Percentiles rank a stretch among this genome's conserved stretches.
Evolutionary conservation across 1,140 invertebrate species (phyloP).

Genomic region (Micrasema minimum): DNA sequence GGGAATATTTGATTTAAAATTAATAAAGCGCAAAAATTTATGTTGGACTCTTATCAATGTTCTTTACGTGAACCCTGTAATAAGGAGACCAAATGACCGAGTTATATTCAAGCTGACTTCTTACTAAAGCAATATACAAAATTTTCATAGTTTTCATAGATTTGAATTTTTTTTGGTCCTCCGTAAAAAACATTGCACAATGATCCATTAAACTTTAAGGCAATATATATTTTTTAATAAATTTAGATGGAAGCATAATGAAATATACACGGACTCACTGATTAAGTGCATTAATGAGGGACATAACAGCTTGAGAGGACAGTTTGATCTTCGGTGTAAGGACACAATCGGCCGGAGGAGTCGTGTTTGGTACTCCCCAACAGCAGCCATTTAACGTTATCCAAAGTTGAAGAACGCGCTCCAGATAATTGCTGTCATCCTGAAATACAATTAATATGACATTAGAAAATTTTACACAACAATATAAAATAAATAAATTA

Average conservation of each 20-base stretch:
- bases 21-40: too few species aligned
- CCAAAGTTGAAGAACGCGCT: slow-evolving; percentile 86
- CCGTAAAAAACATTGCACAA: too few species aligned
- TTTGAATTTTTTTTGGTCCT: too few species aligned
- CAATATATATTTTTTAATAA: slow-evolving; percentile 31
- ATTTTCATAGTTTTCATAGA: too few species aligned
- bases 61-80: too few species aligned
- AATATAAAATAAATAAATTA: neutral
- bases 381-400: slow-evolving; percentile 77
- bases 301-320: slow-evolving; percentile 75
- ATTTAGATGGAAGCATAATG: slow-evolving; percentile 17
- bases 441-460: too few species aligned
- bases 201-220: too few species aligned
- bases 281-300: slow-evolving; percentile 73
- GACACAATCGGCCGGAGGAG: slow-evolving; percentile 68
- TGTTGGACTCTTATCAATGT: too few species aligned
- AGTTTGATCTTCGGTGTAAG: slow-evolving; percentile 78
- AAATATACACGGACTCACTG: slow-evolving; percentile 56
- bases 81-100: too few species aligned
- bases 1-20: too few species aligned
- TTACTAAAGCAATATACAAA: too few species aligned
- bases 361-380: slow-evolving; percentile 59
- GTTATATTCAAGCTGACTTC: too few species aligned
- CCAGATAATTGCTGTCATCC: slow-evolving; percentile 74
- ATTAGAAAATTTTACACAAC: neutral